A percentile compares a stretch with the other conserved stretches of the same genome.
Evolutionary conservation across 2,888 invertebrate genomes (phyloP).

Genomic region (Megastigmus dorsalis): DNA sequence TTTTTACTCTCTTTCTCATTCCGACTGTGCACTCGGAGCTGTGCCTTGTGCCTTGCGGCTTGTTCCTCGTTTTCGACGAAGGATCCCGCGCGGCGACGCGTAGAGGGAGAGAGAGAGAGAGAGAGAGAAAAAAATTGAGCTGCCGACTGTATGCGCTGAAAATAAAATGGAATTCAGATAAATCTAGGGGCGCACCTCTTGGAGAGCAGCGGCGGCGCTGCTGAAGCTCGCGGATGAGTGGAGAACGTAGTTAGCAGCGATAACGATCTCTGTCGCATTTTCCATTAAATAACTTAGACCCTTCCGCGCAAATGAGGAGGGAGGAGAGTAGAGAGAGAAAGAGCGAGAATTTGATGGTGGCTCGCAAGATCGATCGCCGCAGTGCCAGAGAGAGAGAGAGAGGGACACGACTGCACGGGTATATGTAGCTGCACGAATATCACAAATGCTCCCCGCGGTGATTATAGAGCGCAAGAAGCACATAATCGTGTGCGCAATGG

Average conservation of each 20-base stretch:
- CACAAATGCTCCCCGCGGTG: conserved; percentile 12
- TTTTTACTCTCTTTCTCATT: background rate
- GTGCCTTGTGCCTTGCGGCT: too few species aligned
- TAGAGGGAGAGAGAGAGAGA: background rate
- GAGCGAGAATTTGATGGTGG: too few species aligned
- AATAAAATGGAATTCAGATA: conserved; percentile 29
- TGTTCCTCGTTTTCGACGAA: too few species aligned
- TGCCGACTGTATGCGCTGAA: background rate
- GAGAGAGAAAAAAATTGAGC: background rate
- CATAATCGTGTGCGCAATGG: conserved; percentile 8
- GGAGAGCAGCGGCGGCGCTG: too few species aligned
- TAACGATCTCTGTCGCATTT: conserved; percentile 34
- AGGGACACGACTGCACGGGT: background rate
- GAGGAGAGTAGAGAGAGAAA: too few species aligned
- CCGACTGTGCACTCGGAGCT: background rate
- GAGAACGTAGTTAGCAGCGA: conserved; percentile 1
- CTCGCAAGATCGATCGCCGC: conserved; percentile 27
- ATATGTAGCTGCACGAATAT: conserved; percentile 7
- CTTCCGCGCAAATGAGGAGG: too few species aligned
- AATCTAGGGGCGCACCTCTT: too few species aligned
- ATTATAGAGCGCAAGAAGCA: conserved; percentile 13
- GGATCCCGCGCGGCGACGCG: background rate
- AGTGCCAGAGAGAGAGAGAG: too few species aligned
- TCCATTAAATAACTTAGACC: conserved; percentile 2
- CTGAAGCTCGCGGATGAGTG: background rate